Base-by-base conservation (phyloP, 2,797 vertebrate genomes). In the Sibirionetta formosa region DNA sequence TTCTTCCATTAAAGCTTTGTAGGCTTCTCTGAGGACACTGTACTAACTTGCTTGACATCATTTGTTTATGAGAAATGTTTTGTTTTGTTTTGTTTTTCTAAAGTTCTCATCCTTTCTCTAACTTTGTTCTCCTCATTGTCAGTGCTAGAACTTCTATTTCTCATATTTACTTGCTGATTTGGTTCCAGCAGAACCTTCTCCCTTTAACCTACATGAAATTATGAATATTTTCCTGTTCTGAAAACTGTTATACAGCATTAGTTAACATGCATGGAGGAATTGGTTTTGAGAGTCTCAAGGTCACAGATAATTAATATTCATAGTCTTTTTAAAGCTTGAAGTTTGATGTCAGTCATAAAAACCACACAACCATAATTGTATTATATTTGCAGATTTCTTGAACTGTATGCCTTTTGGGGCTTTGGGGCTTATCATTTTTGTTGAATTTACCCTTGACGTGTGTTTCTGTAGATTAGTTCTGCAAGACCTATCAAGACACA, bases 351-450 rank as follows among this genome's bases (percentile, higher is more conserved):
- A 18, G 33, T 79, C 80, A 50, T 36, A 60, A 77, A 90, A 96
- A 77, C 54, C 83, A 72, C 77, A 72, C 58, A 57, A n/a, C 42
- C 51, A 51, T 77, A 82, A 13, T 36, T 57, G 70, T 33, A 79
- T 88, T 78, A 82, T 60, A 88, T 92, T 91, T 86, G 54, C 56
- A 69, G 29, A 70, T 94, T 80, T 91, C 73, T 88, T 70, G 31
- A 82, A 9, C 77, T 66, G 17, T 60, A 38, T 83, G 56, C 8
- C 60, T 90, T 72, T 79, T 57, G 38, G 24, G 86, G 58, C 65
- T 82, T 23, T 42, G 48, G 40, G 24, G 42, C 20, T 88, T 66
- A 17, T 78, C 22, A 38, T 66, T 76, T 81, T 13, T 24, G 27
- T 73, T 60, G 50, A 64, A 46, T 66, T 69, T 50, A 36, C 26